phyloP scores from a whole-genome alignment of 1,140 invertebrate genomes.

The Drosophila setifemur region DNA sequence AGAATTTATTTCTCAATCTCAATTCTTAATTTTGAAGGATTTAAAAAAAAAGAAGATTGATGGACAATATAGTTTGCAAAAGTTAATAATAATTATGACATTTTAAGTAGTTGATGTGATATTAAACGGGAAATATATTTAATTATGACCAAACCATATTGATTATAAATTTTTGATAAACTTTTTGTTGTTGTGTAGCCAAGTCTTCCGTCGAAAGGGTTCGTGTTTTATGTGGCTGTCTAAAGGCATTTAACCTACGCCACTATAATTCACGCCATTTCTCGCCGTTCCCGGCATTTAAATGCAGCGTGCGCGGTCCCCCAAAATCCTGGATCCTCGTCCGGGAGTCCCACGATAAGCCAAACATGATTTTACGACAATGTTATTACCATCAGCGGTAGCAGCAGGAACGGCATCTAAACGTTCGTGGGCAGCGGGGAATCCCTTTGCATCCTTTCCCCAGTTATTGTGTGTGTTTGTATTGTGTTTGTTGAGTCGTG shows the following conservation, averaged over 20 bases:
- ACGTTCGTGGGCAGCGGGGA: background rate
- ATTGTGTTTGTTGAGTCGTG: conserved; percentile 71
- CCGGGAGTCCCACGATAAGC: conserved; percentile 68
- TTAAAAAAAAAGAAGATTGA: too few relatives aligned
- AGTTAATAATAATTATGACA: too few relatives aligned
- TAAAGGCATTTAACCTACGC: conserved; percentile 82
- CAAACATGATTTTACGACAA: conserved; percentile 82
- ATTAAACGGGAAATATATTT: background rate
- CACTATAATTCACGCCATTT: conserved; percentile 80
- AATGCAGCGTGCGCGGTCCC: conserved; percentile 59
- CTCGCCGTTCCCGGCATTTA: conserved; percentile 63
- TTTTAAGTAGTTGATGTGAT: too few relatives aligned
- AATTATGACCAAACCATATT: background rate
- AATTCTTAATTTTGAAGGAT: too few relatives aligned
- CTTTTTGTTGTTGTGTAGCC: conserved; percentile 1
- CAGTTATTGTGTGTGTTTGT: conserved; percentile 42
- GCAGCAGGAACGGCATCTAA: conserved; percentile 15
- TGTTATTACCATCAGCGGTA: conserved; percentile 67
- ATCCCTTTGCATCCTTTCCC: conserved; percentile 22
- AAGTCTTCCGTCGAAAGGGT: conserved; percentile 49
- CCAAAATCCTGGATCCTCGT: conserved; percentile 39
- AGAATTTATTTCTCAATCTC: too few relatives aligned
- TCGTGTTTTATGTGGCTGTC: conserved; percentile 74
- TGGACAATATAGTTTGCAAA: too few relatives aligned
- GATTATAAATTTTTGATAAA: too few relatives aligned